A percentile compares a stretch with the other conserved stretches of the same genome.
Conservation (phyloP, 1,140 invertebrate species). For the Drosophila lacertosa region DNA sequence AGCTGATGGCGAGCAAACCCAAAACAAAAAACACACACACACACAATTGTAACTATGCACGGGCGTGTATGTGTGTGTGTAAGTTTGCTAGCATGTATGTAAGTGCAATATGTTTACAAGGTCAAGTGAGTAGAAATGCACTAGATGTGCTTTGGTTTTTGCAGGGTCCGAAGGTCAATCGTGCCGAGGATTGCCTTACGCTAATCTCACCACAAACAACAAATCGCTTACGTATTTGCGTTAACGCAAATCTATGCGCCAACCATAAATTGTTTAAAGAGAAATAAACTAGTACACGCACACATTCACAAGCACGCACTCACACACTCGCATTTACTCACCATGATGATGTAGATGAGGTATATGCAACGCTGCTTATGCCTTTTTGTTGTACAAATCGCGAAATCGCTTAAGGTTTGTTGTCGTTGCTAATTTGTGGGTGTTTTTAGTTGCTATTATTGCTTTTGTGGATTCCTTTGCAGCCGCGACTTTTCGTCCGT, state of each 20-base stretch:
- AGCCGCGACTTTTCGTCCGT: conserved; percentile 20
- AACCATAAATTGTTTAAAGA: conserved; percentile 36
- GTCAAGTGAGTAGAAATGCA: conserved; percentile 16
- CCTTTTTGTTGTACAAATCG: conserved; percentile 60
- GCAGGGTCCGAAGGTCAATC: conserved; percentile 16
- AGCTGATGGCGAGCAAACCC: conserved; percentile 31
- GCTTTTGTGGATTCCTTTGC: conserved; percentile 28
- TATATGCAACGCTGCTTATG: conserved; percentile 53
- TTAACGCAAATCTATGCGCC: conserved; percentile 36
- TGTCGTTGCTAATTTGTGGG: conserved; percentile 16
- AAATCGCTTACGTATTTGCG: background rate
- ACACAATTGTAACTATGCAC: background rate
- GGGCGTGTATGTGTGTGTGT: background rate
- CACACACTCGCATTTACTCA: conserved; percentile 50
- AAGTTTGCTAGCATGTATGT: background rate
- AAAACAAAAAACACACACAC: background rate
- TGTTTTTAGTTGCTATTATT: conserved; percentile 17
- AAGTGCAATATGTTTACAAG: conserved; percentile 21
- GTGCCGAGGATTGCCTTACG: background rate
- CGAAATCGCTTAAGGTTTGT: conserved; percentile 39
- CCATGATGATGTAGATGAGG: conserved; percentile 74
- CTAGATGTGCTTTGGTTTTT: background rate
- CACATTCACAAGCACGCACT: conserved; percentile 20
- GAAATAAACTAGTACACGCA: conserved; percentile 54
- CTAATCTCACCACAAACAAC: conserved; percentile 14